Evolutionary conservation across 2,888 invertebrate genomes (phyloP), one percentile per base, ranked within the genome.

Genomic region (Argynnis bischoffii): DNA sequence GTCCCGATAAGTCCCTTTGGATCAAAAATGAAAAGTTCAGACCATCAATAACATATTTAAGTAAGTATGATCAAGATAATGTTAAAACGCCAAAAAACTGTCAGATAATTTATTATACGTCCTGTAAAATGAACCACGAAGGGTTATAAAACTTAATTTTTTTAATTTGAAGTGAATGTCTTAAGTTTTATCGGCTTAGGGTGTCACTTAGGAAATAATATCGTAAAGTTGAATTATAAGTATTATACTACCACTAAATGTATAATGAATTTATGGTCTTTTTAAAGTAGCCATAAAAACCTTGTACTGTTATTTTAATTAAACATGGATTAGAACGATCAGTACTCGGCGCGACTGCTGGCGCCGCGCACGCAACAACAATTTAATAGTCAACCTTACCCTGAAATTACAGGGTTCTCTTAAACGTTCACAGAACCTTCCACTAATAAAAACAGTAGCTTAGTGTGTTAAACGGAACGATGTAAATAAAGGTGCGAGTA

Each of bases 401-500:
- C 78, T 81, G 80, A 76, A 75, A 67, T 59, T 75, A 72, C 78
- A 76, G 81, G 83, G 79, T 79, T 82, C 82, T 82, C 82, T 81
- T 82, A 78, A 77, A 79, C 76, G 73, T 72, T 71, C 75, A 80
- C 53, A 57, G 57, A 80, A 83, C 81, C 81, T 87, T 86, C 82
- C 82, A 83, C 81, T 83, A 80, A 77, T 85, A 82, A 85, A 81
- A 84, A 79, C 79, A 41, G 53, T 53, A 79, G 77, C 78, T 79
- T 79, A 76, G 78, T 79, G 81, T 81, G 75, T 83, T 85, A 85
- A 81, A 85, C 81, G 83, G 83, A 83, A 86, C 81, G 81, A 81
- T 85, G 89, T 89, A 88, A 88, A 89, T 89, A 89, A 89, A 88
- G 88, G 89, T 84, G 85, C 76, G 86, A 81, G 81, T 81, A 83